Evolutionary conservation across 2,888 invertebrate genomes (phyloP), one percentile per base, ranked within the genome.

Genomic region (Archips crataeganus): DNA sequence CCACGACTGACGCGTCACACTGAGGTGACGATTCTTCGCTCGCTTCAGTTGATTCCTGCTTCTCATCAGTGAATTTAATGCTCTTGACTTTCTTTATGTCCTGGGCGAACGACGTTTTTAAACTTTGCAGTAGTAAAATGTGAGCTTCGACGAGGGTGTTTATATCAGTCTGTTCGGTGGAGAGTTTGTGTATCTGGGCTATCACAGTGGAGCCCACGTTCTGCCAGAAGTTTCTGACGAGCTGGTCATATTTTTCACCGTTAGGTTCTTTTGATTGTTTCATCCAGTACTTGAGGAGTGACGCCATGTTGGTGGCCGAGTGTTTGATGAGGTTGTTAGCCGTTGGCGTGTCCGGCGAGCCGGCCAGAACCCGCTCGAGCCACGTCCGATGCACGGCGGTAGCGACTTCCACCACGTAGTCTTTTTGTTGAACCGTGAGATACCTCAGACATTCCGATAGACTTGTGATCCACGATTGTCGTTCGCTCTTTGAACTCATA

Each of bases 371-470:
- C 0, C 51, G 79, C 70, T 82, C 78, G 6, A 93, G 82, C 92
- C 92, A 92, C 0, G 79, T 77, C 1, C 92, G 76, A 73, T 86
- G 90, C 15, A 81, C 90, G 69, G 79, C 71, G 3, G 87, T 80
- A 42, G 79, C 81, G 0, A 87, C 71, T 71, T 86, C 90, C 13
- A 77, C 66, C 3, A 79, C 84, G 75, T 78, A 85, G 0, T 82
- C 83, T 1, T 80, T 34, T 11, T 77, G 73, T 34, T 86, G 89
- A 34, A 81, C 79, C 2, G 90, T 87, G 34, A 91, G 65, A 75
- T 90, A 87, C 2, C 88, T 96, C 32, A 98, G 85, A 84, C 98
- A 98, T 85, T 98, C 98, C 32, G 96, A 94, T 79, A 97, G 96
- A 2, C 97, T 95, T 61, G 94, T 95, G 34, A 96, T 94, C 81